phyloP scores from a whole-genome alignment of 2,797 vertebrate genomes.

The Galago senegalensis region DNA sequence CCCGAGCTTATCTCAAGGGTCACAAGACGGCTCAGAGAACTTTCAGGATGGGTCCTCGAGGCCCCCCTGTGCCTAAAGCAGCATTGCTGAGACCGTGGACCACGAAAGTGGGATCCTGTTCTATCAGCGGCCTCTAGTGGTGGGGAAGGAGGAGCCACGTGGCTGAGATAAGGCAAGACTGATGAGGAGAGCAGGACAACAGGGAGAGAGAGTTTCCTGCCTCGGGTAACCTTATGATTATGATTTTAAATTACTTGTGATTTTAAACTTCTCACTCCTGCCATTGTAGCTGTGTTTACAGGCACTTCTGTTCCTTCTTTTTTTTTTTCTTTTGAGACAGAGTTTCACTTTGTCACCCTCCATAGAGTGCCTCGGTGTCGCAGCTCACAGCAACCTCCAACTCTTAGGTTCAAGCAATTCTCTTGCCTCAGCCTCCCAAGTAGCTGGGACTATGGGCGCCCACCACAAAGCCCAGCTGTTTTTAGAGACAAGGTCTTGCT shows the following conservation, averaged over 20 bases:
- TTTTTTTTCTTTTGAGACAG: too few relatives aligned
- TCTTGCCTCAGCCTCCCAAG: too few relatives aligned
- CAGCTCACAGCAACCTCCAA: too few relatives aligned
- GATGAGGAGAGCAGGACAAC: too few relatives aligned
- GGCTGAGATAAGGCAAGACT: background rate
- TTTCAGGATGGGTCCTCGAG: fast-evolving
- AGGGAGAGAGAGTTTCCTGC: too few relatives aligned
- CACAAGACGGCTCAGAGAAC: background rate
- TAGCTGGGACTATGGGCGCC: too few relatives aligned
- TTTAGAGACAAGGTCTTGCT: too few relatives aligned
- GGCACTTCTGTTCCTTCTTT: background rate
- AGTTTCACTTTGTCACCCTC: too few relatives aligned
- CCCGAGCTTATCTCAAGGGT: background rate
- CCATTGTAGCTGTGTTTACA: fast-evolving
- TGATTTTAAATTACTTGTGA: too few relatives aligned
- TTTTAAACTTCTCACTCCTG: background rate
- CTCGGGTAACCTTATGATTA: background rate
- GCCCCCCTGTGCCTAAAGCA: background rate
- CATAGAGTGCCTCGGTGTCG: too few relatives aligned
- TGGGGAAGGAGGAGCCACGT: fast-evolving
- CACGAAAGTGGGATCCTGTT: fast-evolving
- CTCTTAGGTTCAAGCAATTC: too few relatives aligned
- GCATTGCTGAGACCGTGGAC: background rate
- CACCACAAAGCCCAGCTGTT: too few relatives aligned
- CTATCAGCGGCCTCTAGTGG: background rate